phyloP scores from a whole-genome alignment of 2,888 invertebrate species.

The Geophilus truncorum region DNA sequence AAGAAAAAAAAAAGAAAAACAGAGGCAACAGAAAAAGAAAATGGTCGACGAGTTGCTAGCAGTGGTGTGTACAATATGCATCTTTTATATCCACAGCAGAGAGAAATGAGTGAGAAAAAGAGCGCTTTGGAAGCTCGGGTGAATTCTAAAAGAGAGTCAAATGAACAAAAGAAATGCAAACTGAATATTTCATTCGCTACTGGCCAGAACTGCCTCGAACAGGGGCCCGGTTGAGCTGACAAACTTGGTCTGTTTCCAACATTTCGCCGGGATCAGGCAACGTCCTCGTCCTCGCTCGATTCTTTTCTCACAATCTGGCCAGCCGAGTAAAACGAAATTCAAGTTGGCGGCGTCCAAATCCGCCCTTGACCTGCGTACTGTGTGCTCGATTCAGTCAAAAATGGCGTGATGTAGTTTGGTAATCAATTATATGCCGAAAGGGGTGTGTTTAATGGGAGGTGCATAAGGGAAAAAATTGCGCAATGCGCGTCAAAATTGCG shows the following conservation, averaged over 20 bases:
- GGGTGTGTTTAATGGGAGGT: not conserved
- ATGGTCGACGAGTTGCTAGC: not conserved
- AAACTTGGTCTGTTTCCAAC: not conserved
- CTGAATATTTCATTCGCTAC: not conserved
- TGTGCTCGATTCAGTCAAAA: not conserved
- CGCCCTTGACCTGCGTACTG: not conserved
- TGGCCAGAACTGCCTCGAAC: not conserved
- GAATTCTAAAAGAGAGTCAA: not conserved
- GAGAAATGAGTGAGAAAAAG: not conserved
- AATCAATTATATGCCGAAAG: not conserved
- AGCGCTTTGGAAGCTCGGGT: not conserved
- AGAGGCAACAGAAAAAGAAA: too few species aligned
- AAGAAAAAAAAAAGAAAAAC: too few species aligned
- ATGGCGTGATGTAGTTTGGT: not conserved
- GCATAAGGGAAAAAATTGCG: not conserved
- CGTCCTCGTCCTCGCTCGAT: not conserved
- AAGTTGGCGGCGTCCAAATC: not conserved
- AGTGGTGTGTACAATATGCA: not conserved
- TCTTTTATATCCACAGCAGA: not conserved
- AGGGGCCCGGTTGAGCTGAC: not conserved
- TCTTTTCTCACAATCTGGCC: not conserved
- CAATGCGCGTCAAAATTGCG: not conserved
- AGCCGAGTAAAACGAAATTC: not conserved
- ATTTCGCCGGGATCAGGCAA: not conserved
- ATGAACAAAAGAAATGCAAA: constrained; percentile 5